Conservation (phyloP, 2,888 invertebrate genomes). For the Lasioglossum calceatum region DNA sequence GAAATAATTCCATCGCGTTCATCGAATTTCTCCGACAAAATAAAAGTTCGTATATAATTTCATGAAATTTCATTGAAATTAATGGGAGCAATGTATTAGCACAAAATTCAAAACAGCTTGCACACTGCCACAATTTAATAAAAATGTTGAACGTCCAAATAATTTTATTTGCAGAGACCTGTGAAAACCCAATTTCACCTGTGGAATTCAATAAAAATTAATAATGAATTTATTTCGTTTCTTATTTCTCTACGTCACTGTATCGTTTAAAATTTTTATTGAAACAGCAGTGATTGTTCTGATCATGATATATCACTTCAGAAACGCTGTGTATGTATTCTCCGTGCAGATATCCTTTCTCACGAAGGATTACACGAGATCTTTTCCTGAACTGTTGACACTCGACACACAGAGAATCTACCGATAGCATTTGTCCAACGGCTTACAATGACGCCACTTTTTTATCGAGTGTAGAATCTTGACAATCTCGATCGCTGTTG, state of each 20-base stretch:
- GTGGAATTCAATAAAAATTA: not conserved
- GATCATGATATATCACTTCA: not conserved
- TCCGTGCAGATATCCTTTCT: not conserved
- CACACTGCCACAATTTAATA: not conserved
- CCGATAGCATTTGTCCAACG: conserved; percentile 1
- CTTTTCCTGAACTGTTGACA: not conserved
- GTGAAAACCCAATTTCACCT: not conserved
- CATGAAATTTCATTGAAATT: not conserved
- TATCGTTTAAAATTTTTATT: not conserved
- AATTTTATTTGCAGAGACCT: not conserved
- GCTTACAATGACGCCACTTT: not conserved
- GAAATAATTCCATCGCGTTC: not conserved
- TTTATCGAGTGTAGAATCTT: not conserved
- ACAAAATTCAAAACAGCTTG: not conserved
- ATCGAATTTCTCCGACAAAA: too few relatives aligned
- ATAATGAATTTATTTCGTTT: not conserved
- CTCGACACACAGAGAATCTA: not conserved
- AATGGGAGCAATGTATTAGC: not conserved
- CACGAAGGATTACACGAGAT: not conserved
- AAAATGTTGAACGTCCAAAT: not conserved
- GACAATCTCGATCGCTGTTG: not conserved
- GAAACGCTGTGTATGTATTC: not conserved
- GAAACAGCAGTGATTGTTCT: not conserved
- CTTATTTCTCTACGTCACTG: not conserved
- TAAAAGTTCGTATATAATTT: not conserved